Evolutionary conservation across 2,113 vertebrate species (phyloP).

Genomic region (Colistium nudipinnis): DNA sequence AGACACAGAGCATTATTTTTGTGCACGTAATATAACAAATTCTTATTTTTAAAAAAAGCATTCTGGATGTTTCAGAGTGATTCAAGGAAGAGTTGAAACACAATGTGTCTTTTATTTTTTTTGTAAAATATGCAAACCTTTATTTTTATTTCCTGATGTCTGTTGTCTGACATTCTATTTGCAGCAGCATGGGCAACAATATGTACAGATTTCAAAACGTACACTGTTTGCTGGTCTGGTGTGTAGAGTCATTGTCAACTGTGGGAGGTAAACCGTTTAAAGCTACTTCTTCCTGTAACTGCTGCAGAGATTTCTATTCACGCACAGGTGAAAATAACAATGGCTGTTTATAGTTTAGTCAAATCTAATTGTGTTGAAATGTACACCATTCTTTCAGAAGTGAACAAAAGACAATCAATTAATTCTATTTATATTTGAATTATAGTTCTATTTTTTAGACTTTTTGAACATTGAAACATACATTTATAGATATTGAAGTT

Average conservation of each 20-base stretch:
- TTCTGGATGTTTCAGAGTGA: conserved; percentile 79
- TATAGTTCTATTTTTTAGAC: conserved; percentile 69
- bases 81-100: conserved; percentile 77
- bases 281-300: conserved; percentile 78
- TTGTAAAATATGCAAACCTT: conserved; percentile 83
- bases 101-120: conserved; percentile 80
- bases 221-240: conserved; percentile 63
- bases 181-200: conserved; percentile 70
- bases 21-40: conserved; percentile 76
- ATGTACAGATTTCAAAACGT: conserved; percentile 77
- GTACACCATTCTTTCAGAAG: conserved; percentile 50
- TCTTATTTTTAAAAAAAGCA: conserved; percentile 78
- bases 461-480: conserved; percentile 63
- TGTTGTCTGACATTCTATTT: conserved; percentile 76
- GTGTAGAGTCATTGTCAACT: conserved; percentile 59
- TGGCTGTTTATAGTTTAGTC: conserved; percentile 58
- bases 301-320: conserved; percentile 63
- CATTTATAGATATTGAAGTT: conserved; percentile 60
- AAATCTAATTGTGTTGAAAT: conserved; percentile 6
- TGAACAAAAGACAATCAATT: conserved; percentile 81
- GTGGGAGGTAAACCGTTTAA: conserved; percentile 78
- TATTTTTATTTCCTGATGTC: conserved; percentile 76
- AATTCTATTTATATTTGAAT: conserved; percentile 81
- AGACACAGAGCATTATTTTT: conserved; percentile 79
- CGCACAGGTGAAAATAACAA: conserved; percentile 45